Conservation (phyloP, 2,888 invertebrate species). For the Monoplex corrugatus region DNA sequence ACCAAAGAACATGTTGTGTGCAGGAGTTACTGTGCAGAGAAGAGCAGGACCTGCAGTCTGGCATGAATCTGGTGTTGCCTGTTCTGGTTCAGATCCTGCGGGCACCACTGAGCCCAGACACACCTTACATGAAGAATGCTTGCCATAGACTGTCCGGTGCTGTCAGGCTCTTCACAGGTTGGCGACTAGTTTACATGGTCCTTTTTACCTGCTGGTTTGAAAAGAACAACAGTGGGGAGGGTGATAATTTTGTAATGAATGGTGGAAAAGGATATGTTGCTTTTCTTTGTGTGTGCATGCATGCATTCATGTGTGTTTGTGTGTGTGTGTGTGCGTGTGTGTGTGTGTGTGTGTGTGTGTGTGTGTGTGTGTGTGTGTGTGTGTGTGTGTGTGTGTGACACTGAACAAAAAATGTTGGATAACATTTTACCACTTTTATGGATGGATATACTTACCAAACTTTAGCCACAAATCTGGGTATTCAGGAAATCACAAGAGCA, state of each 20-base stretch:
- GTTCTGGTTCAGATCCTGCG: conserved; percentile 67
- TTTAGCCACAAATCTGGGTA: no score
- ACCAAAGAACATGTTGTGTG: not conserved
- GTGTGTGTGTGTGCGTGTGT: no score
- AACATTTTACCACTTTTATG: no score
- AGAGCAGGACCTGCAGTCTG: conserved; percentile 55
- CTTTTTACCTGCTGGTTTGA: no score
- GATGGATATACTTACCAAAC: no score
- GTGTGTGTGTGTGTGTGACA: conserved; percentile 9
- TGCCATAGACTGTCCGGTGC: conserved; percentile 74
- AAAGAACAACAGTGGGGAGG: no score
- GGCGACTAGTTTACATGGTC: no score
- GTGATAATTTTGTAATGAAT: no score
- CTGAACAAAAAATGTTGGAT: no score
- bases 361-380: not conserved
- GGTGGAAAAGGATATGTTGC: not conserved
- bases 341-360: not conserved
- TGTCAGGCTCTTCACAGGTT: conserved; percentile 67
- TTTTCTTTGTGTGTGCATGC: not conserved
- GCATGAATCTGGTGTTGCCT: conserved; percentile 69
- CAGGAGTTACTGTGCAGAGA: conserved; percentile 69
- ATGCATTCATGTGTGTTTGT: no score
- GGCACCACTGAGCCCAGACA: conserved; percentile 58
- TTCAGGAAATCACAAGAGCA: no score
- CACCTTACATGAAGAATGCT: conserved; percentile 62